Conservation (phyloP, 23 tunicate species). For the Halocynthia roretzi region DNA sequence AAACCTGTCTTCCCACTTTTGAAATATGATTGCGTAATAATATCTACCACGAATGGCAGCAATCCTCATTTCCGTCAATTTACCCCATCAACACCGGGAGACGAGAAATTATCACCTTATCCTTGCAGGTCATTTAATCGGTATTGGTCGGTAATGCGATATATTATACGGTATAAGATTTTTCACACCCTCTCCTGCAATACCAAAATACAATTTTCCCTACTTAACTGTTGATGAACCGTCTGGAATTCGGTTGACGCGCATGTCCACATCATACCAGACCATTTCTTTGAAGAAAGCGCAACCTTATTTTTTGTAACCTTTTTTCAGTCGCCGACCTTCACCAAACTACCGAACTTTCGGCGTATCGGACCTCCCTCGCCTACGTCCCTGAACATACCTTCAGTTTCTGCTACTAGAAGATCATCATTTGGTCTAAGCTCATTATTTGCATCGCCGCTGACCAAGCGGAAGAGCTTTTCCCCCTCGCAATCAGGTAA, state of each 20-base stretch:
- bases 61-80: no score
- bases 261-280: neutral
- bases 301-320: no score
- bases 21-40: no score
- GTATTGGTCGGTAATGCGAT: no score
- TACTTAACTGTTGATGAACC: neutral
- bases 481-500: neutral
- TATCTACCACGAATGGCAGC: no score
- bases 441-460: constrained; percentile 5
- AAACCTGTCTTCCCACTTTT: no score
- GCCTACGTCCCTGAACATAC: constrained; percentile 3
- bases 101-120: no score
- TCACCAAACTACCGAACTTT: constrained; percentile 20
- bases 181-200: constrained; percentile 1
- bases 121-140: no score
- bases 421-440: constrained; percentile 17
- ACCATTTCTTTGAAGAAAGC: neutral
- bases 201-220: neutral
- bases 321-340: constrained; percentile 16
- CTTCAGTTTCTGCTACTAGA: neutral
- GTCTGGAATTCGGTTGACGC: neutral
- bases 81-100: no score
- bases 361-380: constrained; percentile 4
- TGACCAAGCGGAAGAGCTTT: neutral
- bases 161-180: neutral